These are phyloP conservation scores for human DNA, from an alignment of 2,113 vertebrate genomes.

Conservation along the genomic window DNA sequence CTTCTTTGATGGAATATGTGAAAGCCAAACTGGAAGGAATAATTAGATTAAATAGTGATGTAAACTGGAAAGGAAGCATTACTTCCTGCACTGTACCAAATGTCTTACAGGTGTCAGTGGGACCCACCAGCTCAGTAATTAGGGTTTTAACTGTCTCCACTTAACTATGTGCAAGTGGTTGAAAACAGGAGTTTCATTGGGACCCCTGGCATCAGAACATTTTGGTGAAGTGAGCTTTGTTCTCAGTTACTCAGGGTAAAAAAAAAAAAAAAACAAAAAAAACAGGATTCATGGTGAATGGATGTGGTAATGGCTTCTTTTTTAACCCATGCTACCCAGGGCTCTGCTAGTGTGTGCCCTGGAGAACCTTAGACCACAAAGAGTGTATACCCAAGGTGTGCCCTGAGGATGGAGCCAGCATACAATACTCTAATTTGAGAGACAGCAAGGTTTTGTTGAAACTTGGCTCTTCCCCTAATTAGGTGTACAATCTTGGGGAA, in stretches of 20 bases:
- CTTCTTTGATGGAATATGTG: conserved; percentile 73
- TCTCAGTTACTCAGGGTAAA: conserved; percentile 32
- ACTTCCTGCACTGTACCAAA: conserved; percentile 63
- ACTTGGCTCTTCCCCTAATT: background rate
- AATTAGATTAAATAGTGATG: conserved; percentile 76
- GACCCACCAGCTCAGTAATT: conserved; percentile 53
- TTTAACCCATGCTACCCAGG: background rate
- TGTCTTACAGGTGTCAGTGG: conserved; percentile 65
- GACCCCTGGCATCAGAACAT: conserved; percentile 43
- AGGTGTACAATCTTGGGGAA: background rate
- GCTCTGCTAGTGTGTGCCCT: background rate
- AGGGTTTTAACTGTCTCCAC: conserved; percentile 57
- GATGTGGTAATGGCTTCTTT: background rate
- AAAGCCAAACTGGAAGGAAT: conserved; percentile 70
- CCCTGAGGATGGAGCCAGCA: background rate
- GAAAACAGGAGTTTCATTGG: conserved; percentile 32
- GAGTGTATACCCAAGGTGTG: too few species aligned
- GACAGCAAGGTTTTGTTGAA: background rate
- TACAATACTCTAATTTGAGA: background rate
- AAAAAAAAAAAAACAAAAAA: background rate
- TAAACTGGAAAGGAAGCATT: conserved; percentile 75
- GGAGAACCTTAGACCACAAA: background rate
- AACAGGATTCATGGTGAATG: conserved; percentile 41
- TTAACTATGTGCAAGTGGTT: conserved; percentile 56
- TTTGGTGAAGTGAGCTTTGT: conserved; percentile 68